Conservation (phyloP, 1,140 invertebrate genomes). For the Drosophila melanica region DNA sequence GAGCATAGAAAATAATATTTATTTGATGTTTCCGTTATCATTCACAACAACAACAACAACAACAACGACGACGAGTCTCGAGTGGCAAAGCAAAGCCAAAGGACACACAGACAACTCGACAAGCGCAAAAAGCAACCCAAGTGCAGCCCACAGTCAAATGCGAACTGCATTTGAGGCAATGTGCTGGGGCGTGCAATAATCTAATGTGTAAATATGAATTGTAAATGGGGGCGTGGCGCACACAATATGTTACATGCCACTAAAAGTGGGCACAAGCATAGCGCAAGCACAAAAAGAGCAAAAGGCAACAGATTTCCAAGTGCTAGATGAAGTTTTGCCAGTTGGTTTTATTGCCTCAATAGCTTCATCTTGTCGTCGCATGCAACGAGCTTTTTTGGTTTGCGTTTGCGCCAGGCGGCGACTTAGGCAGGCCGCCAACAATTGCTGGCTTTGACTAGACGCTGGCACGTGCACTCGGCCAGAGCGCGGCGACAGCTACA, state of each 20-base stretch:
- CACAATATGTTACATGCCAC: conserved; percentile 70
- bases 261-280: conserved; percentile 64
- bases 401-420: conserved; percentile 26
- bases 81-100: conserved; percentile 61
- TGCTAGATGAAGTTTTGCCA: conserved; percentile 48
- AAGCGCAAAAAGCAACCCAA: too few relatives aligned
- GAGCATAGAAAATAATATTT: conserved; percentile 69
- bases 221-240: conserved; percentile 50
- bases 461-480: conserved; percentile 71
- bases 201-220: conserved; percentile 79
- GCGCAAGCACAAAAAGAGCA: conserved; percentile 34
- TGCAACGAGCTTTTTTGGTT: not conserved
- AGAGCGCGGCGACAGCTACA: conserved; percentile 42
- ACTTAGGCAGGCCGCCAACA: conserved; percentile 36
- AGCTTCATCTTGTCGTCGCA: conserved; percentile 50
- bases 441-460: conserved; percentile 22
- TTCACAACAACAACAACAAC: conserved; percentile 29
- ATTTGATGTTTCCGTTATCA: conserved; percentile 72
- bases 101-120: conserved; percentile 37
- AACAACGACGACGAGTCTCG: conserved; percentile 41
- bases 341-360: conserved; percentile 64
- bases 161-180: conserved; percentile 34
- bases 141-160: not conserved
- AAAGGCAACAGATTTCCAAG: conserved; percentile 41
- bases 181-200: conserved; percentile 79